Evolutionary conservation across 1,140 invertebrate species (phyloP), one percentile per base, ranked within the genome.

Genomic region (Drosophila subobscura): DNA sequence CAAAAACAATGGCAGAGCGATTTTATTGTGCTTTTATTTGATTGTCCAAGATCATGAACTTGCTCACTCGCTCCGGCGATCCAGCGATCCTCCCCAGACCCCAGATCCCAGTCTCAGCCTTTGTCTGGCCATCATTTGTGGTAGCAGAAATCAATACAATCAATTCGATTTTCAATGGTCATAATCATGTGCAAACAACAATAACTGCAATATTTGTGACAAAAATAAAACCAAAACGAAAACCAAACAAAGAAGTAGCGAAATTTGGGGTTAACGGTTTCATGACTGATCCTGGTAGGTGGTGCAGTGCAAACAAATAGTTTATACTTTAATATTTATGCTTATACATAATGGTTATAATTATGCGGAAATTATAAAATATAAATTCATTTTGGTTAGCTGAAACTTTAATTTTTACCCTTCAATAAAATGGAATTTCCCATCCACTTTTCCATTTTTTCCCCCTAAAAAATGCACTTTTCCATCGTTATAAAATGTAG

Each of bases 111-210:
- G 29, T 8, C 8, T 3, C 3, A 37, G 33, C 54, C 65, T 80
- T 66, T 86, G 71, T 71, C 68, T 60, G 44, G 58, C 60, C 79
- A 89, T 89, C 72, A 77, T 72, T 79, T 73, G 16, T 89, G 85
- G 79, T 89, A 89, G 84, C 85, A 56, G 68, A 89, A 79, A 89
- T 88, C 81, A 86, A 86, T 88, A 85, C 14, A 68, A 73, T 72
- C 71, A 88, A 80, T 72, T 46, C 54, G 58, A 47, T 83, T 88
- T 76, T 67, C 68, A 65, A 70, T 66, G 75, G 55, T 45, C 53
- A 65, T 73, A 59, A 71, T 77, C 57, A 77, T 77, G 76, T 63
- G 56, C 56, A 49, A 49, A 64, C 47, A 78, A 61, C 66, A 77
- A 65, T 55, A 70, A 74, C 70, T 47, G 55, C 63, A 65, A 55